Evolutionary conservation across 2,888 invertebrate species (phyloP), one percentile per base, ranked within the genome.

Genomic region (Eristalis intricaria): DNA sequence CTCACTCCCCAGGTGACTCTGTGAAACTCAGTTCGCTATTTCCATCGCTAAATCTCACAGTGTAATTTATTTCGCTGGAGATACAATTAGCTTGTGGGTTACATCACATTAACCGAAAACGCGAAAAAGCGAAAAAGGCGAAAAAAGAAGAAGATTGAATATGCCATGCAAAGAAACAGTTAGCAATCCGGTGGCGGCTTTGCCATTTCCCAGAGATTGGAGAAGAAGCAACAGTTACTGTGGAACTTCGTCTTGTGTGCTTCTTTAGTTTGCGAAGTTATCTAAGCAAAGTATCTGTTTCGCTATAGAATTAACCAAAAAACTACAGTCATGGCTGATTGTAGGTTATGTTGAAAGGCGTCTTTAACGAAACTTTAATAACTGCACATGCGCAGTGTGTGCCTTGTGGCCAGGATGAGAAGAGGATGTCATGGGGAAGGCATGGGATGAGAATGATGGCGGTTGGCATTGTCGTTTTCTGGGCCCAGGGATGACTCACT

Each of bases 281-380:
- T 82, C 85, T 82, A 82, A 85, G 73, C 74, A 74, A 70, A 85
- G 68, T 77, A 82, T 82, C 82, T 70, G 60, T 71, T 80, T 84
- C 73, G 76, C 63, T 11, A 70, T 76, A 56, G 76, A 81, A 68
- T 71, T 73, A 58, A 73, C 22, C 60, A 56, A 73, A 56, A 73
- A 85, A 75, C 73, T 64, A 64, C 38, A 64, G 66, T 60, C 61
- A 73, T 50, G 70, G 65, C 50, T 66, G 70, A 23, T 76, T 70
- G 74, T 38, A 65, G 81, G 76, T 76, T 82, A 76, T 60, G 65
- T 65, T 70, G 64, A 1, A 71, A 40, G 23, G 38, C 60, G 65
- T 75, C 82, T 82, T 86, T 82, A 82, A 66, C 43, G 50, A 82
- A 77, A 82, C 74, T 78, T 75, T 38, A 82, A 69, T 61, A 73